Percentiles rank a stretch among this genome's conserved stretches.
Conservation (phyloP, 2,888 invertebrate genomes). For the Ormyrus nitidulus region DNA sequence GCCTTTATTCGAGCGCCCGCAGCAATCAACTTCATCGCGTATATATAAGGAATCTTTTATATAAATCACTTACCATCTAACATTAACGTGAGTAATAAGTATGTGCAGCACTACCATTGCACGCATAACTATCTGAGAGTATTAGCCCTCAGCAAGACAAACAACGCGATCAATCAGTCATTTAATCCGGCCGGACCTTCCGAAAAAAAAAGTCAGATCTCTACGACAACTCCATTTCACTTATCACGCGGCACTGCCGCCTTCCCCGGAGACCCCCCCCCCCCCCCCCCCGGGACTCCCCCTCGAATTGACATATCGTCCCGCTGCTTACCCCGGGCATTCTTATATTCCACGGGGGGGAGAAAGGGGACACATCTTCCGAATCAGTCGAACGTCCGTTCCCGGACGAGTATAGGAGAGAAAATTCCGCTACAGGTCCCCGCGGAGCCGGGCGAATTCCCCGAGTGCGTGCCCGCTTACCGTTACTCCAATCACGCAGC, state of each 20-base stretch:
- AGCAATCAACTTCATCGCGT: not conserved
- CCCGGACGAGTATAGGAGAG: not conserved
- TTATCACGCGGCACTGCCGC: slow-evolving; percentile 54
- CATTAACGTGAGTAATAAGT: too few relatives aligned
- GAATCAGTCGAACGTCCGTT: not conserved
- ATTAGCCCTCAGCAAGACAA: not conserved
- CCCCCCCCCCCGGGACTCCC: not conserved
- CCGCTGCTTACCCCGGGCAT: not conserved
- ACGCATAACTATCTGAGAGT: not conserved
- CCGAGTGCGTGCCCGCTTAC: not conserved
- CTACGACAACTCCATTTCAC: slow-evolving; percentile 62
- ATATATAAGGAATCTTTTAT: not conserved
- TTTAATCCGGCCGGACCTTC: slow-evolving; percentile 10
- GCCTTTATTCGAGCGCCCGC: slow-evolving; percentile 5
- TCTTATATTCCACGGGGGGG: not conserved
- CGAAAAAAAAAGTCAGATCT: not conserved
- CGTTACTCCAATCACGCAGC: slow-evolving; percentile 67
- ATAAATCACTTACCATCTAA: too few relatives aligned
- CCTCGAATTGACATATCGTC: slow-evolving; percentile 35
- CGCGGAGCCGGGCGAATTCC: not conserved
- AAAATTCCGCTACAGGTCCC: slow-evolving; percentile 31
- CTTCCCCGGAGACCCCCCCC: slow-evolving; percentile 7
- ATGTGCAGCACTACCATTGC: too few relatives aligned
- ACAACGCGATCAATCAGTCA: slow-evolving; percentile 42
- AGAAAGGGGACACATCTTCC: too few relatives aligned